Evolutionary conservation across 2,888 invertebrate genomes (phyloP).

Genomic region (Phlogophora meticulosa): DNA sequence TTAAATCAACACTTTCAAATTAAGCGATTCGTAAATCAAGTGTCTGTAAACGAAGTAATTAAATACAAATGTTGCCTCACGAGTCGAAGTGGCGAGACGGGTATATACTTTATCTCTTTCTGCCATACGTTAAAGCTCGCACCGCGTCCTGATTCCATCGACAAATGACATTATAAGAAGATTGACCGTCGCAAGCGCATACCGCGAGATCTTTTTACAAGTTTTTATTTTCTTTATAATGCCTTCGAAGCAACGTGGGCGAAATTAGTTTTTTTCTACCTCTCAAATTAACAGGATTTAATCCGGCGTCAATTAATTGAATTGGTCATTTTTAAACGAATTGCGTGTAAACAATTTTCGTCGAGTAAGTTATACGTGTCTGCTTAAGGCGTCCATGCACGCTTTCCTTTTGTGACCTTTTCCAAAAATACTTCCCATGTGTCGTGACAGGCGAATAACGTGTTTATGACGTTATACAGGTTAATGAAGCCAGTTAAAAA

Average conservation of each 20-base stretch:
- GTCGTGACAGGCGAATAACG: constrained; percentile 70
- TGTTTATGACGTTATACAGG: constrained; percentile 69
- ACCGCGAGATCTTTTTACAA: constrained; percentile 63
- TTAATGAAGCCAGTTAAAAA: constrained; percentile 69
- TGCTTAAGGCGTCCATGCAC: constrained; percentile 55
- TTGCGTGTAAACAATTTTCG: constrained; percentile 54
- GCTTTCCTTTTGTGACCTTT: constrained; percentile 88
- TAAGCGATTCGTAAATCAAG: constrained; percentile 83
- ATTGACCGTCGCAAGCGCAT: constrained; percentile 75
- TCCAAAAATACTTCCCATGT: constrained; percentile 70
- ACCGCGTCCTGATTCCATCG: constrained; percentile 68
- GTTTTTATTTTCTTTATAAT: constrained; percentile 65
- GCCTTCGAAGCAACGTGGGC: constrained; percentile 48
- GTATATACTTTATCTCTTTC: constrained; percentile 61
- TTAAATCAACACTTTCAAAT: constrained; percentile 86
- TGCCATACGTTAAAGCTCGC: constrained; percentile 54
- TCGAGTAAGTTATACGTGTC: constrained; percentile 42
- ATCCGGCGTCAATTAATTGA: constrained; percentile 56
- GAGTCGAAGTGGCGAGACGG: constrained; percentile 64
- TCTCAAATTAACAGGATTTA: constrained; percentile 60
- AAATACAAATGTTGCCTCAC: constrained; percentile 77
- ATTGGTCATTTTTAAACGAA: constrained; percentile 47
- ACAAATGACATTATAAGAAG: constrained; percentile 79
- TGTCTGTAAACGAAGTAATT: constrained; percentile 83
- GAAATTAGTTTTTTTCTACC: constrained; percentile 63